Base-by-base conservation (phyloP, 2,113 vertebrate genomes). In the Nerophis lumbriciformis region DNA sequence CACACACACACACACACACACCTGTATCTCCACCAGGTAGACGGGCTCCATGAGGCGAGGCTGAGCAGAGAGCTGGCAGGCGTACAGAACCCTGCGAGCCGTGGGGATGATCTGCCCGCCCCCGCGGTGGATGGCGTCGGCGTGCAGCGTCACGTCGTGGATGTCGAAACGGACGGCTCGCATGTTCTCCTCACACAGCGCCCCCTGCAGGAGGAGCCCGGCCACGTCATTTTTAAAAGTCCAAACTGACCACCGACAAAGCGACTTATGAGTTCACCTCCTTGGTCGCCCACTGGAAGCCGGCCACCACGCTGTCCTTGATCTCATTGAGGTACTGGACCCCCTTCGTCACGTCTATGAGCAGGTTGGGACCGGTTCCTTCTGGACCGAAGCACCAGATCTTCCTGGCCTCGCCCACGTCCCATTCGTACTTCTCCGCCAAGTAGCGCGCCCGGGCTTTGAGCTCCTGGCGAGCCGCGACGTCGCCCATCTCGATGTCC, bases 261-360 rank as follows among this genome's bases (percentile, higher is more conserved):
- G 60, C 59, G 5, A 44, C 14, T 56, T 6, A n/a, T 47, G 53
- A 57, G 60, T 54, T 15, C 16, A 56, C 95, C 94, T 98, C 96
- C 79, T 97, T 98, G 0, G 93, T 92, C 0, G 95, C 95, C 95
- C 95, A 98, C 91, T 98, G 95, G 90, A 98, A 98, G 13, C 94
- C 95, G 0, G 96, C 96, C 72, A 97, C 94, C 59, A 98, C 94
- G 0, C 94, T 98, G 88, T 98, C 96, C 91, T 97, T 98, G 86
- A 98, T 98, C 87, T 98, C 96, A 0, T 95, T 98, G 57, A 98
- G 94, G 88, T 98, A 98, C 83, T 98, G 95, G 75, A 98, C 95
- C 0, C 95, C 95, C 83, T 98, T 98, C 69, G 94, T 98, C 82
- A 98, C 89, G n/a, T 98, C 95, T 0, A 95, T 91, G 54, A 98